Base-by-base conservation (phyloP, 2,797 vertebrate genomes). In the Sparidentex hasta region DNA sequence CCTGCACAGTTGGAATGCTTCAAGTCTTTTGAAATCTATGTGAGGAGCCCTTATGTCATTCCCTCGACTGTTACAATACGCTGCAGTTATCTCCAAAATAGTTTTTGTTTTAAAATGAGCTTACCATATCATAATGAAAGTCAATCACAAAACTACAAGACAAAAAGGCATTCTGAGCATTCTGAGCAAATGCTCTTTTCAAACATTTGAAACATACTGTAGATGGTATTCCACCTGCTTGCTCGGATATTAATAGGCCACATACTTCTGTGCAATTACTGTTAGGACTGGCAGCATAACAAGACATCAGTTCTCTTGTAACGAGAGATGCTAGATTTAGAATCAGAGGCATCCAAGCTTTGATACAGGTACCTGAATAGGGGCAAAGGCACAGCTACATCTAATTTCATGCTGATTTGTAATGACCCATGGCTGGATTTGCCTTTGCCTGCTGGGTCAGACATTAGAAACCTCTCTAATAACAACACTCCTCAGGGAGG, bases 351-450 rank as follows among this genome's bases (percentile, higher is more conserved):
- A 54, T 52, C 72, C 13, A 41, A 56, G 58, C 58, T 76, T 55
- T 63, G 44, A 61, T 27, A 47, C 47, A 44, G 18, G 27, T 71
- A 54, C 54, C 44, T 3, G 20, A 62, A 69, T 54, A 81, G 21
- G 21, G 71, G 57, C 68, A 68, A 74, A 85, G 76, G 75, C 81
- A 56, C 54, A 56, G 56, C 12, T 81, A 75, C 67, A 72, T 84
- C 47, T 73, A 82, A 81, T 76, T 86, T 82, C 65, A 77, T 56
- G 65, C 81, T 81, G 66, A 78, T 88, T 82, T 11, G 38, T 78
- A 84, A 80, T 76, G 85, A 87, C 85, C 85, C 52, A 9, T 68
- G 57, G 78, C 65, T 78, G 66, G 63, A 84, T 87, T 74, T 75
- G 47, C n/a, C 41, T 71, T 75, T 65, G 44, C 75, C 65, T 78